These are phyloP conservation scores for Anneissia japonica DNA, from an alignment of 35 echinoderm and acorn worm species.

Conservation along the genomic window DNA sequence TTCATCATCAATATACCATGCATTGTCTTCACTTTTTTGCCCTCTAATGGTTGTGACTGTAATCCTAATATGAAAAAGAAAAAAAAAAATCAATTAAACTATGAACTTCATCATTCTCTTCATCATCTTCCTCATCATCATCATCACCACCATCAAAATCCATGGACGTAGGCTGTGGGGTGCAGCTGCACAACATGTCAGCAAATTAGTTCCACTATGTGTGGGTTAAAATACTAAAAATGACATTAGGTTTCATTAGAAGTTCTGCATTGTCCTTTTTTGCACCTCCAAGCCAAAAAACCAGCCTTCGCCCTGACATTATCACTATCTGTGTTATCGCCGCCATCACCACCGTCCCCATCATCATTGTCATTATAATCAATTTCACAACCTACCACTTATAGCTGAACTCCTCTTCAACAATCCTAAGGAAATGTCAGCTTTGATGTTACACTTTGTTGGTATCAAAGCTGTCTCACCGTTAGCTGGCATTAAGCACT, in stretches of 20 bases:
- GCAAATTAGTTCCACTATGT: too few species aligned
- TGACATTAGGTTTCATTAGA: too few species aligned
- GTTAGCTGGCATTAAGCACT: slow-evolving; percentile 87
- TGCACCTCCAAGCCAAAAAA: background rate
- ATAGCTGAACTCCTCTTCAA: slow-evolving; percentile 66
- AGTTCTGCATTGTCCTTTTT: too few species aligned
- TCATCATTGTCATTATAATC: too few species aligned
- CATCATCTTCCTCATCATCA: too few species aligned
- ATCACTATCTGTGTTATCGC: too few species aligned
- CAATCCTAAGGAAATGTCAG: slow-evolving; percentile 69
- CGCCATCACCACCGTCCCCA: too few species aligned
- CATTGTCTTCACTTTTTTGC: slow-evolving; percentile 63
- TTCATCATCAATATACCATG: slow-evolving; percentile 82
- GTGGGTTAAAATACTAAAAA: too few species aligned
- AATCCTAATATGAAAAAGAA: background rate
- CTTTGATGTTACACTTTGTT: slow-evolving; percentile 58
- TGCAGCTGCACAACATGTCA: too few species aligned
- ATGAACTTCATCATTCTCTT: too few species aligned
- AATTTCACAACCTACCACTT: slow-evolving; percentile 32
- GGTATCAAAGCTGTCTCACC: slow-evolving; percentile 64
- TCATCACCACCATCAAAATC: too few species aligned
- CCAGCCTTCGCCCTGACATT: background rate
- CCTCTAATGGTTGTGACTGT: slow-evolving; percentile 14
- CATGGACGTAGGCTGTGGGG: too few species aligned
- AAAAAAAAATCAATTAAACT: slow-evolving; percentile 12